These are phyloP conservation scores for Laticauda colubrina DNA, from an alignment of 2,113 vertebrate species.

Conservation along the genomic window DNA sequence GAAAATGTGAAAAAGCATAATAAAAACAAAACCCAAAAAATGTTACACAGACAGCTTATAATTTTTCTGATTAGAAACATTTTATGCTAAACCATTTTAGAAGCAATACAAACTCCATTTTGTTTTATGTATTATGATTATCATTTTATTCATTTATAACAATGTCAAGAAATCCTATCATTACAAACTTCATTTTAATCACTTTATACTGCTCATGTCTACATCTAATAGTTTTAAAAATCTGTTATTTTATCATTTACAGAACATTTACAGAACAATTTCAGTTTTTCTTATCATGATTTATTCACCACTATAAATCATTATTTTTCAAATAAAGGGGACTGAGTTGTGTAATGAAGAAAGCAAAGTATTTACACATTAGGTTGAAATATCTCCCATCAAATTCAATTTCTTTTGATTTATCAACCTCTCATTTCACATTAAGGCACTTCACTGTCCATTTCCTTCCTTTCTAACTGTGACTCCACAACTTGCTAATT, in stretches of 20 bases:
- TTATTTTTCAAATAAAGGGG: slow-evolving; percentile 55
- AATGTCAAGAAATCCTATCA: not conserved
- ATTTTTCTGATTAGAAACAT: too few species aligned
- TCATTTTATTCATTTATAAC: too few species aligned
- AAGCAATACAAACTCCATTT: too few species aligned
- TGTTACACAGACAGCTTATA: too few species aligned
- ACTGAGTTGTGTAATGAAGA: slow-evolving; percentile 47
- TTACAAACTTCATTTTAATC: not conserved
- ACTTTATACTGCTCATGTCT: too few species aligned
- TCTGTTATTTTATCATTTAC: not conserved
- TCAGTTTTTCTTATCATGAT: slow-evolving; percentile 40
- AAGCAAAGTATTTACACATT: slow-evolving; percentile 62
- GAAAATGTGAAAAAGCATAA: too few species aligned
- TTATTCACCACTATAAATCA: not conserved
- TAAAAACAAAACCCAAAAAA: too few species aligned
- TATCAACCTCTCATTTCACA: slow-evolving; percentile 72
- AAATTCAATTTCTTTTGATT: slow-evolving; percentile 73
- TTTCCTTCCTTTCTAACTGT: slow-evolving; percentile 75
- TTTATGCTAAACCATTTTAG: too few species aligned
- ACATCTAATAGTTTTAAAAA: not conserved
- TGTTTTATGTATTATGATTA: too few species aligned
- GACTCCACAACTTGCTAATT: slow-evolving; percentile 61
- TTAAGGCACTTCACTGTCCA: slow-evolving; percentile 60
- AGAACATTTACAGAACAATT: slow-evolving; percentile 24
- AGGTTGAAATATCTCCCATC: slow-evolving; percentile 66